Percentiles rank a stretch among this genome's conserved stretches.
Evolutionary conservation across 2,888 invertebrate species (phyloP).

Genomic region (Copidosoma aretas): DNA sequence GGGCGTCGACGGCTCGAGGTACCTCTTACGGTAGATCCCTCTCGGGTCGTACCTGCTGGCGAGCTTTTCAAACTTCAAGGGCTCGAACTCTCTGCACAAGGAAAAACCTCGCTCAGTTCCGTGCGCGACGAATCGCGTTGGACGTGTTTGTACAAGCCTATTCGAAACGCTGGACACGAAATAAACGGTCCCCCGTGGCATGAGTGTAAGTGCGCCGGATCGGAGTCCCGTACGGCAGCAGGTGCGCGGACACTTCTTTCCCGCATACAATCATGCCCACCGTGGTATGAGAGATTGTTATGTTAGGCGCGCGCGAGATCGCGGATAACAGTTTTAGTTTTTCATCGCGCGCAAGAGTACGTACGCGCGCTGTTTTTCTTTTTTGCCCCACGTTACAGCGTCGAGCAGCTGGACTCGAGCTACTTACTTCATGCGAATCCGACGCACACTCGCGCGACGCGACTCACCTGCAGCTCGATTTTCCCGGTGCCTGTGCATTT

Average conservation of each 20-base stretch:
- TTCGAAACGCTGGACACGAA: neutral
- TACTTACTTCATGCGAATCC: too few species aligned
- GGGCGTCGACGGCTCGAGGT: constrained; percentile 45
- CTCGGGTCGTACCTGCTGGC: constrained; percentile 49
- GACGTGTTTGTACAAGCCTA: neutral
- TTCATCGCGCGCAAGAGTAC: neutral
- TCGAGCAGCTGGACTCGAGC: too few species aligned
- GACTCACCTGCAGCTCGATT: neutral
- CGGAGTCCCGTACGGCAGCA: too few species aligned
- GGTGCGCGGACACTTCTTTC: too few species aligned
- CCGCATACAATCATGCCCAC: too few species aligned
- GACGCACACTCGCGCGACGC: neutral
- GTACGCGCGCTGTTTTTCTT: neutral
- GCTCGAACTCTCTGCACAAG: constrained; percentile 49
- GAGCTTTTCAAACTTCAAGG: constrained; percentile 46
- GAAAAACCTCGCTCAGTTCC: neutral
- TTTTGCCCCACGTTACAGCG: neutral
- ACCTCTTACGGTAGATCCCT: constrained; percentile 47
- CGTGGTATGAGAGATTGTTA: too few species aligned
- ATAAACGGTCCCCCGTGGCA: constrained; percentile 2
- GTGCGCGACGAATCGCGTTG: neutral
- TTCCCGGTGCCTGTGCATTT: neutral
- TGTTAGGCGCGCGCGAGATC: too few species aligned
- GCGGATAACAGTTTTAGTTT: constrained; percentile 10
- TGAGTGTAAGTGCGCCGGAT: too few species aligned